phyloP scores from a whole-genome alignment of 2,797 vertebrate genomes.

The Todus mexicanus region DNA sequence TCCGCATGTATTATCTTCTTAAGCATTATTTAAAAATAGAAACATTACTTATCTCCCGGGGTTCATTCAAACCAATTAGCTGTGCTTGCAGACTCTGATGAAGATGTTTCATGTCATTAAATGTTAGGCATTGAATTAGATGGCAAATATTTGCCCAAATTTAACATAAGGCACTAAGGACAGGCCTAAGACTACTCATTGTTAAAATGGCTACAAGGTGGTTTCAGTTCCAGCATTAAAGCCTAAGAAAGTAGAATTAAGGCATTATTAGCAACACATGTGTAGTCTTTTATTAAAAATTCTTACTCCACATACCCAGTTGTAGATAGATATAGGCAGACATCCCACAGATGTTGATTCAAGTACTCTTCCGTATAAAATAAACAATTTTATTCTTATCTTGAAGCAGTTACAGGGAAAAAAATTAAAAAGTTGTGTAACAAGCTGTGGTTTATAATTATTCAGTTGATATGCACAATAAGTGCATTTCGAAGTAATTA shows the following conservation, averaged over 20 bases:
- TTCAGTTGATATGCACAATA: background rate
- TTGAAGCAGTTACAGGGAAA: background rate
- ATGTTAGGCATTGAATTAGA: background rate
- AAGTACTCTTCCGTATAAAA: background rate
- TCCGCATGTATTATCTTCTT: background rate
- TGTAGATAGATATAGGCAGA: background rate
- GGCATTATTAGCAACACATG: background rate
- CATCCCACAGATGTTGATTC: background rate
- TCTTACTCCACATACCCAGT: background rate
- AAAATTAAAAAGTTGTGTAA: background rate
- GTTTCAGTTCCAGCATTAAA: background rate
- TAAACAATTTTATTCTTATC: background rate
- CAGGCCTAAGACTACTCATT: background rate
- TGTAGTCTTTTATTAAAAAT: background rate
- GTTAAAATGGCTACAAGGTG: background rate
- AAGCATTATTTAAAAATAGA: constrained; percentile 2
- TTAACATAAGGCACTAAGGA: background rate
- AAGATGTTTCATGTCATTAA: background rate
- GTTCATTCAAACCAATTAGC: background rate
- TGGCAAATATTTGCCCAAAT: background rate
- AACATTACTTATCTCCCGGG: background rate
- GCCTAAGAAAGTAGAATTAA: background rate
- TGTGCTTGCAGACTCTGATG: background rate
- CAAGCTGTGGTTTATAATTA: background rate
- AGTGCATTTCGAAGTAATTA: background rate